Evolutionary conservation across 2,888 invertebrate species (phyloP), one percentile per base, ranked within the genome.

Genomic region (Ephialtes manifestator): DNA sequence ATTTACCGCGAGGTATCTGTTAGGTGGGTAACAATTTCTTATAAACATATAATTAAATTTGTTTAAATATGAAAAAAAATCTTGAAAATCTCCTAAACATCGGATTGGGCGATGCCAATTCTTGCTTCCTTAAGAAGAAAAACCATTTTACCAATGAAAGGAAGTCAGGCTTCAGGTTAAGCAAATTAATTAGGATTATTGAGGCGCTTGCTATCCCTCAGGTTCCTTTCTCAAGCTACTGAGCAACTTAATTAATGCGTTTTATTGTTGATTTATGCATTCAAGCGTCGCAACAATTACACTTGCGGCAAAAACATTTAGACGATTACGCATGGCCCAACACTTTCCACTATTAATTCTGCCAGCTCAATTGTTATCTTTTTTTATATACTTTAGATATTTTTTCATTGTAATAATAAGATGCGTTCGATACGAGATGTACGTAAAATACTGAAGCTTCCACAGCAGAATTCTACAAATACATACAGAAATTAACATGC

Each of bases 161-260:
- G 4, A 71, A 24, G 15, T 51, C 39, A 46, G 63, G 8, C 53
- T 70, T 35, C 39, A 74, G 63, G 67, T 79, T 88, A 10, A 85
- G 75, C 46, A 85, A 70, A 87, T 60, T 89, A 20, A 63, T 86
- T 63, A 65, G 63, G 70, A 85, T 89, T 20, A 76, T 87, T 65
- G 83, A 78, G 46, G 82, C 85, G 46, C 86, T 89, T 60, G 86
- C 89, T 51, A 89, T 88, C 63, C 86, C 89, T 76, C 87, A 88
- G 81, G 81, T 78, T 76, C 81, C 86, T 35, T 85, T 83, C 55
- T 63, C 81, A 65, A 83, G 60, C 81, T 81, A 72, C 63, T 85
- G 77, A 79, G 24, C 39, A 31, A 87, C 18, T 13, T 2, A 43
- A 60, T 58, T 80, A 35, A 43, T 48, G 39, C 51, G 58, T 39